Percentiles rank a stretch among this genome's conserved stretches.
phyloP scores from a whole-genome alignment of 2,113 vertebrate genomes.

The Larimichthys crocea region DNA sequence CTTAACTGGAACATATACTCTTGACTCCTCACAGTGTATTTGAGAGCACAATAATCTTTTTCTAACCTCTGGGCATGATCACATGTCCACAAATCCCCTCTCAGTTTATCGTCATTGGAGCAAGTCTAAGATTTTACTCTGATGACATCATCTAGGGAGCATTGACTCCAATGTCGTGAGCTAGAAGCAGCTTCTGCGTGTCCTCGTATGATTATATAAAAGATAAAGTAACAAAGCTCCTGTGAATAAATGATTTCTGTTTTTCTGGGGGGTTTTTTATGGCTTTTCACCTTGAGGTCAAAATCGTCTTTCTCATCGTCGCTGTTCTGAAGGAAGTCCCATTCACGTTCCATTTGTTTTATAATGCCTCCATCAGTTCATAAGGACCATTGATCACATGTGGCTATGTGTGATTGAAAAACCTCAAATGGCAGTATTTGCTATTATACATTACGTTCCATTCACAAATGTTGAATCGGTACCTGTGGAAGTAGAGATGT shows the following conservation, averaged over 20 bases:
- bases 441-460: conserved; percentile 21
- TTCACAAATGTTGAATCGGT: conserved; percentile 28
- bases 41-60: not conserved
- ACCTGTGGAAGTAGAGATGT: conserved; percentile 43
- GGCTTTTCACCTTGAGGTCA: conserved; percentile 39
- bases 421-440: conserved; percentile 19
- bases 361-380: conserved; percentile 35
- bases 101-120: conserved; percentile 36
- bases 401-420: conserved; percentile 41
- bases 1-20: not conserved
- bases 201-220: conserved; percentile 18
- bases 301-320: conserved; percentile 12
- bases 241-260: conserved; percentile 32
- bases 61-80: conserved; percentile 38
- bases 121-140: conserved; percentile 36
- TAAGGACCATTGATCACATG: conserved; percentile 47
- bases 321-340: conserved; percentile 10
- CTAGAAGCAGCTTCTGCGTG: conserved; percentile 14
- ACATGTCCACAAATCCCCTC: conserved; percentile 50
- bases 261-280: conserved; percentile 8
- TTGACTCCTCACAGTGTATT: not conserved
- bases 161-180: conserved; percentile 19
- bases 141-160: conserved; percentile 46
- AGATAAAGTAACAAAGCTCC: conserved; percentile 34
- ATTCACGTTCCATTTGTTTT: conserved; percentile 26